phyloP scores from a whole-genome alignment of 2,888 invertebrate species.

The Buathra laborator region DNA sequence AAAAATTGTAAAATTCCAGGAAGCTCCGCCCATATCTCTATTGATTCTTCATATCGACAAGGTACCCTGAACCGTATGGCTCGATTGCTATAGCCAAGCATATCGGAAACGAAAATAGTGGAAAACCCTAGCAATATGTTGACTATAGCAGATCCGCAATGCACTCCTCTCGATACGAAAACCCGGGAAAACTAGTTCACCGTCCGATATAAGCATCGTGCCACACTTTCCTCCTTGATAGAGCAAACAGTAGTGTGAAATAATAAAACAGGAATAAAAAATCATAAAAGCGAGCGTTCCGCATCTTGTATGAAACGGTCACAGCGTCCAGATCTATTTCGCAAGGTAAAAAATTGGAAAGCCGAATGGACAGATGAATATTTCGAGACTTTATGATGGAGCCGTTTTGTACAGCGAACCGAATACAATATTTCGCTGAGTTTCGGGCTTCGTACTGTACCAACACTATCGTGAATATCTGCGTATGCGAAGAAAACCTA shows the following conservation, averaged over 20 bases:
- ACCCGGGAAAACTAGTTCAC: not conserved
- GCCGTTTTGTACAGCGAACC: not conserved
- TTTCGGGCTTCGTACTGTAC: not conserved
- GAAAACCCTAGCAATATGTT: not conserved
- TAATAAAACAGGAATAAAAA: not conserved
- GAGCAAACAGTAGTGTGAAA: not conserved
- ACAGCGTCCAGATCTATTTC: not conserved
- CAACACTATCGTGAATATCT: not conserved
- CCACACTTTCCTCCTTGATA: not conserved
- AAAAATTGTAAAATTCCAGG: not conserved
- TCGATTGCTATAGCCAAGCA: not conserved
- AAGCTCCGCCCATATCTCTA: not conserved
- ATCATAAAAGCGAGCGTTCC: not conserved
- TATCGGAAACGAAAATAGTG: not conserved
- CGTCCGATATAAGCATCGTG: not conserved
- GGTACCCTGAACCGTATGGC: not conserved
- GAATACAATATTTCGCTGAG: constrained; percentile 14
- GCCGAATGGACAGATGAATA: not conserved
- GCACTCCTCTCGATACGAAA: not conserved
- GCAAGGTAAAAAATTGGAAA: not conserved
- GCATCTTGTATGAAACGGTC: not conserved
- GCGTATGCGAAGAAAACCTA: constrained; percentile 7
- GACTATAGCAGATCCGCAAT: not conserved
- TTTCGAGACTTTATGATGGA: constrained; percentile 19
- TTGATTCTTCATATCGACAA: not conserved